These are phyloP conservation scores for Mythimna impura DNA, from an alignment of 2,888 invertebrate species.

Conservation along the genomic window DNA sequence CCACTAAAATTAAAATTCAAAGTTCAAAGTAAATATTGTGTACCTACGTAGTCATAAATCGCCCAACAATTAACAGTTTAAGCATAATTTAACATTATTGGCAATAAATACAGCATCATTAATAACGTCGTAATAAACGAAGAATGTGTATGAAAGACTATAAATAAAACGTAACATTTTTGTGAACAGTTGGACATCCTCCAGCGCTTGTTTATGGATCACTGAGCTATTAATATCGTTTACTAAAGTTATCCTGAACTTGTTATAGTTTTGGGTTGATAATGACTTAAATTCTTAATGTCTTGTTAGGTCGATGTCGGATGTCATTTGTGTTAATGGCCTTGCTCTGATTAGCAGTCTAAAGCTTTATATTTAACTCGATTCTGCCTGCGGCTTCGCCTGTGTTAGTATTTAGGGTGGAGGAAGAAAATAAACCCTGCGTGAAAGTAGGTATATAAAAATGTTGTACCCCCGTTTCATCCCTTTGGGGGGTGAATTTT, in stretches of 20 bases:
- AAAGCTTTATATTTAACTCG: not conserved
- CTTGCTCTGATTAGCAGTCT: not conserved
- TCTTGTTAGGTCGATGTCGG: not conserved
- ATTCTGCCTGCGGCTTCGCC: too few relatives aligned
- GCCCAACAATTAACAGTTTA: conserved; percentile 10
- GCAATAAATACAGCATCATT: conserved; percentile 19
- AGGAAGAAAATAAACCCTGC: too few relatives aligned
- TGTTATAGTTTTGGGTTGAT: conserved; percentile 61
- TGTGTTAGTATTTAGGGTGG: too few relatives aligned
- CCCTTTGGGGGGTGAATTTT: too few relatives aligned
- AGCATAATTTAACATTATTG: conserved; percentile 9
- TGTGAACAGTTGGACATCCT: conserved; percentile 77
- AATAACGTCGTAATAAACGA: conserved; percentile 31
- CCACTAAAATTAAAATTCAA: conserved; percentile 8
- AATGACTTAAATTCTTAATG: conserved; percentile 19
- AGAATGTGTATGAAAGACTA: conserved; percentile 43
- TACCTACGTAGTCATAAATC: not conserved
- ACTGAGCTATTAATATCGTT: conserved; percentile 67
- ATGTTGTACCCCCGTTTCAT: too few relatives aligned
- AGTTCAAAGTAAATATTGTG: conserved; percentile 23
- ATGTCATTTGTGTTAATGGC: not conserved
- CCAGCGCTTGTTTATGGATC: conserved; percentile 82
- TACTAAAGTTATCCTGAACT: conserved; percentile 70
- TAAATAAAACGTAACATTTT: conserved; percentile 69
- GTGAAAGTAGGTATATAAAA: too few relatives aligned